Evolutionary conservation across 2,797 vertebrate species (phyloP).

Genomic region (Anguilla anguilla): DNA sequence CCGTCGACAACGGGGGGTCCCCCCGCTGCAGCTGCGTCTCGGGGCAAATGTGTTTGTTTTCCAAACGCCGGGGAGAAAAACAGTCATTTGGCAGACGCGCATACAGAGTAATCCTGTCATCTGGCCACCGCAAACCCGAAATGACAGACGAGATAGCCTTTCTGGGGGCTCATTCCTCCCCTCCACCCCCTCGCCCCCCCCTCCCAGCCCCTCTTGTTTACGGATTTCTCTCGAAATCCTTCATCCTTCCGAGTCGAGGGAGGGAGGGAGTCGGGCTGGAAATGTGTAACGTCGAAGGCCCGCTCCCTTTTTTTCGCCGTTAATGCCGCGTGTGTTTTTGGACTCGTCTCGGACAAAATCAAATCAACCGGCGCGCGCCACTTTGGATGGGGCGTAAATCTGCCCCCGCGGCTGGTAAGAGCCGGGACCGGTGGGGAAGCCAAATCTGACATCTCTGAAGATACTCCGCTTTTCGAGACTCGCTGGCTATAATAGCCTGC

Average conservation of each 20-base stretch:
- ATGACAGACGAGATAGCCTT: slow-evolving; percentile 43
- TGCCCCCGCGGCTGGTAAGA: not conserved
- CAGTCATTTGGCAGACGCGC: slow-evolving; percentile 65
- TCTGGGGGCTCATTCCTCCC: slow-evolving; percentile 24
- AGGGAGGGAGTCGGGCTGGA: slow-evolving; percentile 14
- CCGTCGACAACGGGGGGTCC: slow-evolving; percentile 9
- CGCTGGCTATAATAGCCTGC: not conserved
- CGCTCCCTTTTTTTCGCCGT: not conserved
- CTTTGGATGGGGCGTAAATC: not conserved
- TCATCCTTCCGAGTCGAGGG: slow-evolving; percentile 24
- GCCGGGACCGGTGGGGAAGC: not conserved
- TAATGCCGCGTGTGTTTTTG: not conserved
- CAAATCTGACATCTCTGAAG: not conserved
- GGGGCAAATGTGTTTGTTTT: slow-evolving; percentile 28
- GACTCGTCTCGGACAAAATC: not conserved
- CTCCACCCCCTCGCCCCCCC: not conserved
- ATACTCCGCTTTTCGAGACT: not conserved
- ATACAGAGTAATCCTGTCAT: slow-evolving; percentile 67
- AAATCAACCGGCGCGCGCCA: not conserved
- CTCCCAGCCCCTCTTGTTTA: slow-evolving; percentile 30
- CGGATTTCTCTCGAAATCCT: slow-evolving; percentile 36
- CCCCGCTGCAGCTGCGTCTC: slow-evolving; percentile 24
- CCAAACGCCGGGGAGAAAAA: slow-evolving; percentile 56
- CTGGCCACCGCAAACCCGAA: slow-evolving; percentile 52
- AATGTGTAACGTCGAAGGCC: not conserved